These are phyloP conservation scores for human (Homo sapiens) DNA, from an alignment of 2,113 vertebrate species.

Conservation along the genomic window GRCh38 chr13:109963501-109964000, in stretches of 20 bases:
- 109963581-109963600: not conserved
- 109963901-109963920: not conserved
- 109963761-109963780: not conserved
- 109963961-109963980: not conserved
- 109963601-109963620: not conserved
- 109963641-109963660: not conserved
- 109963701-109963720: not conserved
- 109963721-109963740: not conserved
- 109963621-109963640: not conserved
- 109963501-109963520: rapidly evolving
- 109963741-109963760: not conserved
- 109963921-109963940: rapidly evolving
- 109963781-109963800: not conserved
- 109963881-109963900: not conserved
- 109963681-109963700: not conserved
- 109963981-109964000: not conserved
- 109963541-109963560: rapidly evolving
- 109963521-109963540: rapidly evolving
- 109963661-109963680: not conserved
- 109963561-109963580: rapidly evolving
- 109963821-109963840: not conserved
- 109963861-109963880: not conserved
- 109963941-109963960: too few relatives aligned
- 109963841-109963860: not conserved
- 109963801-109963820: not conserved